Conservation (phyloP, 2,888 invertebrate species). For the Eustalomyia histrio region DNA sequence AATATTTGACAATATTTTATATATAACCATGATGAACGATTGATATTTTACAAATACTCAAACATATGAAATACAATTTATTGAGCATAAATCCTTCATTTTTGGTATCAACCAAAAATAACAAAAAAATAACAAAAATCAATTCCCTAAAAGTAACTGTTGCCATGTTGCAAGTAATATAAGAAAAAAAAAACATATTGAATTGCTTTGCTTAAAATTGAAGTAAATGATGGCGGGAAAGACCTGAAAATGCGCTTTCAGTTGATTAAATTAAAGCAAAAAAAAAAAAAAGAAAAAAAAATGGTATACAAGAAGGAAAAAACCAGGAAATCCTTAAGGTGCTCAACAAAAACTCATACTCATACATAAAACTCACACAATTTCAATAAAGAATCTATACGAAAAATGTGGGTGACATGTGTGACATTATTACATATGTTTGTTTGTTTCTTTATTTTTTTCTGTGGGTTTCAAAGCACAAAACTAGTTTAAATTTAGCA, state of each 20-base stretch:
- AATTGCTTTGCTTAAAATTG: constrained; percentile 52
- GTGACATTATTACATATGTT: constrained; percentile 36
- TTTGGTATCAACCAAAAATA: not conserved
- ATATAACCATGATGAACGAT: constrained; percentile 6
- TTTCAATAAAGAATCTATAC: not conserved
- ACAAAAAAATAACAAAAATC: too few species aligned
- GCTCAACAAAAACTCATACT: constrained; percentile 4
- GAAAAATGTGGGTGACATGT: constrained; percentile 53
- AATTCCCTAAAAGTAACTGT: constrained; percentile 32
- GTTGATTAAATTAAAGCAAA: constrained; percentile 69
- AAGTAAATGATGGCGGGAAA: constrained; percentile 57
- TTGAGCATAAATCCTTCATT: not conserved
- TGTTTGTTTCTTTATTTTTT: too few species aligned
- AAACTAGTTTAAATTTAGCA: constrained; percentile 14
- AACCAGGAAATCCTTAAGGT: constrained; percentile 46
- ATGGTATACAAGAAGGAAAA: constrained; percentile 1
- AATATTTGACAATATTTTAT: constrained; percentile 56
- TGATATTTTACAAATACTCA: not conserved
- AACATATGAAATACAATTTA: not conserved
- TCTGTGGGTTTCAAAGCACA: not conserved
- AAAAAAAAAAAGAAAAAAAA: too few species aligned
- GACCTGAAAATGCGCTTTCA: constrained; percentile 68
- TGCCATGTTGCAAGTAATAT: constrained; percentile 39
- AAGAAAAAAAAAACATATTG: constrained; percentile 38
- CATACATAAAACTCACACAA: not conserved